Base-by-base conservation (phyloP, 2,113 vertebrate genomes). In the Centrocercus urophasianus region DNA sequence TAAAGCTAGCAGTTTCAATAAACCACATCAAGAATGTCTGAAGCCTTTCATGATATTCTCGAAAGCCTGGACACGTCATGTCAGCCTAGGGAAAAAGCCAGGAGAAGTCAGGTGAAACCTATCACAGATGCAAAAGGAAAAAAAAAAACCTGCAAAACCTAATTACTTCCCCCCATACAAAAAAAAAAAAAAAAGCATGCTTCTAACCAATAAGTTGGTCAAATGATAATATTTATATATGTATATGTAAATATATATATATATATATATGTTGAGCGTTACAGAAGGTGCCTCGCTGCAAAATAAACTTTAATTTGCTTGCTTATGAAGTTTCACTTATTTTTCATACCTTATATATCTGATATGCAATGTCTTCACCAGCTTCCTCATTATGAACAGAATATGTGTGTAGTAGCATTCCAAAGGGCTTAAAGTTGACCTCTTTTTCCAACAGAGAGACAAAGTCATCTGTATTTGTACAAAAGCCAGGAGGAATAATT, bases 21-120 rank as follows among this genome's bases (percentile, higher is more conserved):
- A 99, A 99, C 99, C 99, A 99, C 99, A 99, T 99, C 98, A 99
- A 99, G 98, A 99, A 99, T 80, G 99, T 99, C 98, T 99, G 99
- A 97, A 99, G 98, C 97, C 99, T 99, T 97, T 99, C 98, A 97
- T 99, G 99, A 97, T 99, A 99, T 97, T 99, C 99, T 97, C 97
- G 98, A 99, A 99, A 99, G 97, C 99, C 99, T 79, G 98, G 98
- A 97, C 98, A 98, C 96, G 98, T 98, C 97, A 99, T 97, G 89
- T 99, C 99, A n/a, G 98, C 98, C 99, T 99, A 98, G 94, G 96
- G 97, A 98, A 98, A 98, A 98, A 98, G 97, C 96, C 97, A 98
- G 88, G 64, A 97, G 95, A 98, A 98, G 97, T 98, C 97, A 98
- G 98, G 97, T 98, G 98, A 98, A 98, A 95, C 95, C 93, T 92